Conservation (phyloP, 1,140 invertebrate genomes). For the Zaprionus capensis region DNA sequence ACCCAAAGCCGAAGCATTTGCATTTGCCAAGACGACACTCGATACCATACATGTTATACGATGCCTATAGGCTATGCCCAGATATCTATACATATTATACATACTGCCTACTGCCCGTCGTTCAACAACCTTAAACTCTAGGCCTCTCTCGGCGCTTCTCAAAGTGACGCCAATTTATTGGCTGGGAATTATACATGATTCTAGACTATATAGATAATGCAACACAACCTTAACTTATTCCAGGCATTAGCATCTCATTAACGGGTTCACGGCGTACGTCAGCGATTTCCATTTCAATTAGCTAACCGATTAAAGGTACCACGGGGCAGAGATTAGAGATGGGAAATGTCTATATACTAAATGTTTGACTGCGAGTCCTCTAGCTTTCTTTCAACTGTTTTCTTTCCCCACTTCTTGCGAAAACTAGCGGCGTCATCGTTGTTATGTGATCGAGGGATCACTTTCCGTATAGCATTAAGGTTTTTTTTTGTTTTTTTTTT, state of each 20-base stretch:
- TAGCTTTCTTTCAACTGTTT: neutral
- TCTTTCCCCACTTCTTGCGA: neutral
- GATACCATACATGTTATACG: neutral
- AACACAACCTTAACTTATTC: slow-evolving; percentile 11
- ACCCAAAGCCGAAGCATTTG: slow-evolving; percentile 4
- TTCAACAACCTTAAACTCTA: slow-evolving; percentile 22
- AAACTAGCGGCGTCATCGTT: neutral
- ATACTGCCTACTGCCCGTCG: slow-evolving; percentile 1
- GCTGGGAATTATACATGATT: neutral
- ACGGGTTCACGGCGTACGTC: neutral
- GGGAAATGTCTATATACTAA: too few species aligned
- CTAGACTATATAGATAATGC: neutral
- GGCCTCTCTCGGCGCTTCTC: slow-evolving; percentile 4
- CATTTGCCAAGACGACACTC: slow-evolving; percentile 14
- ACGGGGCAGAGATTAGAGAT: too few species aligned
- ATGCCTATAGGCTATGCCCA: neutral
- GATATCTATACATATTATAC: neutral
- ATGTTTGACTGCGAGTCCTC: too few species aligned
- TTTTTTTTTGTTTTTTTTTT: neutral
- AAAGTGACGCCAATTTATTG: neutral
- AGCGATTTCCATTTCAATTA: neutral
- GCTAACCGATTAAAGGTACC: neutral
- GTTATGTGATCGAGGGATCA: neutral
- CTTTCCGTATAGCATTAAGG: neutral
- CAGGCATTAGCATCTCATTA: slow-evolving; percentile 41